Conservation (phyloP, 2,797 vertebrate genomes). For the Cheirogaleus major region DNA sequence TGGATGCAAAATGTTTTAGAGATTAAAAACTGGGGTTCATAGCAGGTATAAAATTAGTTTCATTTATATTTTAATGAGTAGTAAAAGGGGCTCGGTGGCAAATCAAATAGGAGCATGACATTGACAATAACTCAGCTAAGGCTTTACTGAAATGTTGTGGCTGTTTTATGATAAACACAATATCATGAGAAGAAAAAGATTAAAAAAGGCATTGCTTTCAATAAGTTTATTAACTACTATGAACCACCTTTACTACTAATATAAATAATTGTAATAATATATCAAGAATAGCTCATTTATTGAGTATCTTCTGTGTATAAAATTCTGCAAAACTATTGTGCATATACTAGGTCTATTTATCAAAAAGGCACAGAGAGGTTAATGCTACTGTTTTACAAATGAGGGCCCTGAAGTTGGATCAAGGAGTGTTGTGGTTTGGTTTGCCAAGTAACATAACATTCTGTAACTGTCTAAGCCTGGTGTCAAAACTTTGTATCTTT, state of each 20-base stretch:
- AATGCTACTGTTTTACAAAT: background rate
- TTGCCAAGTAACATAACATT: background rate
- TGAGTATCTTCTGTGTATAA: background rate
- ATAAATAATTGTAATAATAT: background rate
- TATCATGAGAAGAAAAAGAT: background rate
- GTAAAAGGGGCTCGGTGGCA: background rate
- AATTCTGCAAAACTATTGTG: background rate
- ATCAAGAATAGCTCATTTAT: background rate
- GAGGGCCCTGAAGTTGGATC: background rate
- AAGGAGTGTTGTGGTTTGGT: background rate
- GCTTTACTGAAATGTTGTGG: background rate
- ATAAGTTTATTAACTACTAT: background rate
- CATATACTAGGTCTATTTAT: background rate
- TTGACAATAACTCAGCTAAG: background rate
- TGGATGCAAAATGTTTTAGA: background rate
- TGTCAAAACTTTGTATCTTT: background rate
- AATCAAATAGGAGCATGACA: background rate
- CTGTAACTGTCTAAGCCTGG: background rate
- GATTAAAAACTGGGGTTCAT: background rate
- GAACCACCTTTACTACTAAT: background rate
- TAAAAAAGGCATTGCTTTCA: background rate
- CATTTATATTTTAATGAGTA: background rate
- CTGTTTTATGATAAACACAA: background rate
- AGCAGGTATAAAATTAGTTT: background rate
- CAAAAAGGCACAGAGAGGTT: background rate